Conservation (phyloP, 2,888 invertebrate species). For the Trachelus tabidus region DNA sequence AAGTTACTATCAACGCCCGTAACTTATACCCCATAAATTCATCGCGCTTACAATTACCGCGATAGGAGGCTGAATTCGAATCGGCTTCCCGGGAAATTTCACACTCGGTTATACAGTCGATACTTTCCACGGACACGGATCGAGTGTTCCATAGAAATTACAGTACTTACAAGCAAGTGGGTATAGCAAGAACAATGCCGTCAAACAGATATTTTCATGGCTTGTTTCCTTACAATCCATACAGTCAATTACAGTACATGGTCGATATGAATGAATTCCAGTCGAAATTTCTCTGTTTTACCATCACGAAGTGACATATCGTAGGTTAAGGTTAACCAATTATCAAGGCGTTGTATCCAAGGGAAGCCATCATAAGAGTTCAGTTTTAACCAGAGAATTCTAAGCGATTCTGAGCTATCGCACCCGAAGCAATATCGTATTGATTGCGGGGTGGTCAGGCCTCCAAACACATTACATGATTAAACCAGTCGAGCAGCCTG, state of each 20-base stretch:
- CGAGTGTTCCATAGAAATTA: neutral
- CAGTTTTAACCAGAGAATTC: neutral
- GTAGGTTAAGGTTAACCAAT: neutral
- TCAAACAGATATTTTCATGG: neutral
- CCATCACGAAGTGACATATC: neutral
- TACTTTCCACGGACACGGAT: neutral
- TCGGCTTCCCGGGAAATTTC: neutral
- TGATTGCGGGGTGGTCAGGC: slow-evolving; percentile 60
- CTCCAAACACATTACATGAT: slow-evolving; percentile 66
- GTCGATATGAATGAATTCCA: neutral
- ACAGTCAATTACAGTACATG: neutral
- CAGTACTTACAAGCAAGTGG: neutral
- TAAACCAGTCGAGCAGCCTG: slow-evolving; percentile 59
- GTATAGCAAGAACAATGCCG: neutral
- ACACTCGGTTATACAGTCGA: neutral
- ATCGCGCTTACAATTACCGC: neutral
- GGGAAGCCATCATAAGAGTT: neutral
- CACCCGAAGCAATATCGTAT: slow-evolving; percentile 62
- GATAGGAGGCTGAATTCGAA: neutral
- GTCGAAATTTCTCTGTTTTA: neutral
- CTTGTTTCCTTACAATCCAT: neutral
- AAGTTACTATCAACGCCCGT: slow-evolving; percentile 8
- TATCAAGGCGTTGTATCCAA: neutral
- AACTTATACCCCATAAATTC: slow-evolving; percentile 4
- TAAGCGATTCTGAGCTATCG: slow-evolving; percentile 38